phyloP scores from a whole-genome alignment of 2,888 invertebrate genomes.

The Corythucha ciliata region DNA sequence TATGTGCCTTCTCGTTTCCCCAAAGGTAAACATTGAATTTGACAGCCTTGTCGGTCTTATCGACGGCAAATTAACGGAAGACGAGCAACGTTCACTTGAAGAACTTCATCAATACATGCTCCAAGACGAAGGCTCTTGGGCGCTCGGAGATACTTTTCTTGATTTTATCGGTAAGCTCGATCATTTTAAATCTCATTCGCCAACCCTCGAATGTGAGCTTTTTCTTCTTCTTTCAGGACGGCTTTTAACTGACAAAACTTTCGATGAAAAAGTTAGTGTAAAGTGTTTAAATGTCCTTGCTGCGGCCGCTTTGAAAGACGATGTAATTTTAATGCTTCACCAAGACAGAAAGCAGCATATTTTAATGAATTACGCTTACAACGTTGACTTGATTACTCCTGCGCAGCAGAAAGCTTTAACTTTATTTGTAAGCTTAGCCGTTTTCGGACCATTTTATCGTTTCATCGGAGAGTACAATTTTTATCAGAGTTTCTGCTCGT shows the following conservation, averaged over 20 bases:
- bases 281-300: conserved; percentile 61
- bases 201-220: neutral
- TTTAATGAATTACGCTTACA: conserved; percentile 76
- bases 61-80: conserved; percentile 60
- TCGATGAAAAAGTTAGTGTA: conserved; percentile 53
- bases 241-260: conserved; percentile 51
- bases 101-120: conserved; percentile 81
- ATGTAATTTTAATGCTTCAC: conserved; percentile 78
- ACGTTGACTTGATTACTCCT: conserved; percentile 62
- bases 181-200: conserved; percentile 1
- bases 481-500: conserved; percentile 31
- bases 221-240: conserved; percentile 44
- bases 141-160: conserved; percentile 78
- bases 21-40: conserved; percentile 48
- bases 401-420: conserved; percentile 72
- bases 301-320: conserved; percentile 73
- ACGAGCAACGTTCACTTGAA: conserved; percentile 65
- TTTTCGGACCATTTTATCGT: neutral
- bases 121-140: conserved; percentile 87
- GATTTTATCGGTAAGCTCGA: conserved; percentile 58
- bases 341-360: conserved; percentile 83
- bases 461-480: neutral
- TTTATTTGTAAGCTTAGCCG: conserved; percentile 68
- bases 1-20: no score
- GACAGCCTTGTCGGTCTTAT: conserved; percentile 59